phyloP scores from a whole-genome alignment of 2,797 vertebrate species.

The Adelosebastes latens region DNA sequence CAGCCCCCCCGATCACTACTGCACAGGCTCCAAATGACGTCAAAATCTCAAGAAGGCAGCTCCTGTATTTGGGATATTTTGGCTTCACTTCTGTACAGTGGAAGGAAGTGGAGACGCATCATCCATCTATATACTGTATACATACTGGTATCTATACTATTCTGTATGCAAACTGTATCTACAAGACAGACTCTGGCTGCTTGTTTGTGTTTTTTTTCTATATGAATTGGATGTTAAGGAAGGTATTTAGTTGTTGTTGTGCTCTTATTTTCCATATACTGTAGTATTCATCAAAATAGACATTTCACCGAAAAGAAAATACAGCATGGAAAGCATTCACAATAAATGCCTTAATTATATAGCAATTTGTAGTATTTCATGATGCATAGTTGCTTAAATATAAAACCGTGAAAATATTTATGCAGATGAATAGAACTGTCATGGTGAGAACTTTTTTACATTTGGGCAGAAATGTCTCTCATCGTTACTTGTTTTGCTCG shows the following conservation, averaged over 20 bases:
- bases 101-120: too few relatives aligned
- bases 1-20: too few relatives aligned
- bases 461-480: not conserved
- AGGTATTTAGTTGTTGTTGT: not conserved
- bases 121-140: too few relatives aligned
- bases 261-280: not conserved
- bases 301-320: not conserved
- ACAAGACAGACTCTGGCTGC: not conserved
- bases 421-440: not conserved
- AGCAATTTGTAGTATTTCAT: not conserved
- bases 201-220: not conserved
- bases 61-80: too few relatives aligned
- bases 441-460: not conserved
- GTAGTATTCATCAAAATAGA: too few relatives aligned
- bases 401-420: not conserved
- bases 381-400: not conserved
- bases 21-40: too few relatives aligned
- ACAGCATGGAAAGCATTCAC: not conserved
- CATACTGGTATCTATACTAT: not conserved
- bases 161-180: not conserved
- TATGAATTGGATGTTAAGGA: not conserved
- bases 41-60: too few relatives aligned
- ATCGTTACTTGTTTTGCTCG: not conserved
- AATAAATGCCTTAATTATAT: not conserved
- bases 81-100: too few relatives aligned